Percentiles rank a stretch among this genome's conserved stretches.
These are phyloP conservation scores for Achroia grisella DNA, from an alignment of 1,140 invertebrate species.

Conservation along the genomic window DNA sequence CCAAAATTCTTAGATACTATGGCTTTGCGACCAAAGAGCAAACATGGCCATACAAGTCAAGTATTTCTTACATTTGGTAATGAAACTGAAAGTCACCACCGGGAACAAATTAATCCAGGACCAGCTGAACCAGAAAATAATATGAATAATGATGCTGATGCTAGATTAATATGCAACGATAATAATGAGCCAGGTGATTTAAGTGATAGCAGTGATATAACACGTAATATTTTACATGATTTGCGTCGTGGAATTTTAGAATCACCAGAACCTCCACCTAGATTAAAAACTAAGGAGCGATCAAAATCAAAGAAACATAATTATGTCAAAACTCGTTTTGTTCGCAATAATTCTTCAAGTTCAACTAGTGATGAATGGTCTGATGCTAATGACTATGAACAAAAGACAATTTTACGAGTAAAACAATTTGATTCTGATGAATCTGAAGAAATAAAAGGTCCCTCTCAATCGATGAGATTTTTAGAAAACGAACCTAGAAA, in stretches of 20 bases:
- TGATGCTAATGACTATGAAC: slow-evolving; percentile 60
- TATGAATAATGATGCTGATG: slow-evolving; percentile 11
- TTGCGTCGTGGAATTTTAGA: slow-evolving; percentile 50
- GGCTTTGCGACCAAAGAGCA: slow-evolving; percentile 80
- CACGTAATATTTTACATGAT: slow-evolving; percentile 48
- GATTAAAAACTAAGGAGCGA: slow-evolving; percentile 55
- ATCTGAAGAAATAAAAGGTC: slow-evolving; percentile 39
- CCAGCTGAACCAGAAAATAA: background rate
- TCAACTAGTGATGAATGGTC: slow-evolving; percentile 67
- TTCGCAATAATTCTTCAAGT: slow-evolving; percentile 59
- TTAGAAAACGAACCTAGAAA: slow-evolving; percentile 73
- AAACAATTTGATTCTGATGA: slow-evolving; percentile 71
- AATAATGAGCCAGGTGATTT: slow-evolving; percentile 49
- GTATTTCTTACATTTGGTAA: slow-evolving; percentile 69
- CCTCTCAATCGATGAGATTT: slow-evolving; percentile 27
- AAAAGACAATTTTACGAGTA: slow-evolving; percentile 58
- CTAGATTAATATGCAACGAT: slow-evolving; percentile 1
- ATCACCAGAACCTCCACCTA: slow-evolving; percentile 65
- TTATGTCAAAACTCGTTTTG: slow-evolving; percentile 69
- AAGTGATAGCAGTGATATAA: slow-evolving; percentile 65
- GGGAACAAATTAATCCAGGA: slow-evolving; percentile 13
- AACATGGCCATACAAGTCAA: slow-evolving; percentile 75
- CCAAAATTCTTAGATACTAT: slow-evolving; percentile 79
- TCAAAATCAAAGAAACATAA: slow-evolving; percentile 59
- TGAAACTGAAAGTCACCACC: slow-evolving; percentile 39